Percentiles rank a stretch among this genome's conserved stretches.
phyloP scores from a whole-genome alignment of 2,888 invertebrate species.

The Drosophila falleni region DNA sequence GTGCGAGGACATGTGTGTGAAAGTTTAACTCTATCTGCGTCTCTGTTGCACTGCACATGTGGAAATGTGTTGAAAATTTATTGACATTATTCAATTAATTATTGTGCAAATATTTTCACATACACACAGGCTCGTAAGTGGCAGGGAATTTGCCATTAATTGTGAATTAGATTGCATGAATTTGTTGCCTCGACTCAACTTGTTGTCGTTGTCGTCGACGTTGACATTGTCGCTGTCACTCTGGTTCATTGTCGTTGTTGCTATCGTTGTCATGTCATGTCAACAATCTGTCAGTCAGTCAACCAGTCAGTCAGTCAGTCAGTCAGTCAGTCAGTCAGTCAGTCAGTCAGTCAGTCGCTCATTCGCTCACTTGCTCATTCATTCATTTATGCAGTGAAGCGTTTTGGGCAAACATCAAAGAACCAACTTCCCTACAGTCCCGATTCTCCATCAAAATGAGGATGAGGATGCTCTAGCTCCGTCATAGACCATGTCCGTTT shows the following conservation, averaged over 20 bases:
- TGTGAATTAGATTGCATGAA: constrained; percentile 83
- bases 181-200: constrained; percentile 60
- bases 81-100: constrained; percentile 85
- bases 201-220: constrained; percentile 30
- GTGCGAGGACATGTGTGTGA: constrained; percentile 67
- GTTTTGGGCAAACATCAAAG: constrained; percentile 60
- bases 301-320: not conserved
- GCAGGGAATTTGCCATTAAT: constrained; percentile 82
- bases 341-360: constrained; percentile 40
- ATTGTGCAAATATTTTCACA: constrained; percentile 83
- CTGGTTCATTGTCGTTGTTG: constrained; percentile 20
- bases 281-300: not conserved
- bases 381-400: constrained; percentile 71
- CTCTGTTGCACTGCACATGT: constrained; percentile 59
- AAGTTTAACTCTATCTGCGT: constrained; percentile 64
- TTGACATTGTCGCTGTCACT: constrained; percentile 6
- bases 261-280: constrained; percentile 16
- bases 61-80: constrained; percentile 84
- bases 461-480: constrained; percentile 38
- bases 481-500: constrained; percentile 66
- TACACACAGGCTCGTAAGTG: constrained; percentile 60
- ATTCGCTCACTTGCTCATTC: constrained; percentile 47
- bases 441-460: not conserved
- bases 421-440: constrained; percentile 6
- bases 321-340: constrained; percentile 8